Percentiles rank a stretch among this genome's conserved stretches.
phyloP scores from a whole-genome alignment of 2,113 vertebrate genomes.

The Chaetorhynchus papuensis region DNA sequence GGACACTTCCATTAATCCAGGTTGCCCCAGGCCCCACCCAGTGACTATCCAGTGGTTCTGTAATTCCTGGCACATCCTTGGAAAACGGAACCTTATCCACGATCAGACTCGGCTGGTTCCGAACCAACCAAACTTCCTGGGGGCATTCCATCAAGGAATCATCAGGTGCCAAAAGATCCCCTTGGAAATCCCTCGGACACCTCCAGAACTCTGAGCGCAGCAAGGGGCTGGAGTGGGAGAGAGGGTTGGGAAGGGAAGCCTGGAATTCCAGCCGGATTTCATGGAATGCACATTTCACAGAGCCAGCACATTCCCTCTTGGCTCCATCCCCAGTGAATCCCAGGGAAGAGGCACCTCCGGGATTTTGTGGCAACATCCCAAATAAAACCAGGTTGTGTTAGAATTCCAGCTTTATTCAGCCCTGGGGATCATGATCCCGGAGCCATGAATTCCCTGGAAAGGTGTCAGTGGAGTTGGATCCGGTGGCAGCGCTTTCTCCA shows the following conservation, averaged over 20 bases:
- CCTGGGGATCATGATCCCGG: background rate
- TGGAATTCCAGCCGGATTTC: background rate
- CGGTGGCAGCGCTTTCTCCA: background rate
- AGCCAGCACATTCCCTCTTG: background rate
- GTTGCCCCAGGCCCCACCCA: no score
- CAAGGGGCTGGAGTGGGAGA: background rate
- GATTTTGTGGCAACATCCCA: background rate
- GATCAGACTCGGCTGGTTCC: background rate
- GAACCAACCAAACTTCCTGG: background rate
- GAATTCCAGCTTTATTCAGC: background rate
- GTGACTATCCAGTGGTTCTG: fast-evolving
- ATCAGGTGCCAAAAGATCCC: fast-evolving
- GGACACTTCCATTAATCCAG: background rate
- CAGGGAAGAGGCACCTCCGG: fast-evolving
- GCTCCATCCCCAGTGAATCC: background rate
- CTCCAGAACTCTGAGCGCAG: fast-evolving
- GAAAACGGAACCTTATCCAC: fast-evolving
- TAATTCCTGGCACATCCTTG: background rate
- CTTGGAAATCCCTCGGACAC: background rate
- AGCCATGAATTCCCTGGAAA: background rate
- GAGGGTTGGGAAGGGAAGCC: background rate
- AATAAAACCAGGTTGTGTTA: background rate
- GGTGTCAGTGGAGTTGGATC: background rate
- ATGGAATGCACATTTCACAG: background rate
- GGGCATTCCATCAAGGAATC: background rate